phyloP scores from a whole-genome alignment of 2,113 vertebrate genomes.

The Podarcis raffonei region DNA sequence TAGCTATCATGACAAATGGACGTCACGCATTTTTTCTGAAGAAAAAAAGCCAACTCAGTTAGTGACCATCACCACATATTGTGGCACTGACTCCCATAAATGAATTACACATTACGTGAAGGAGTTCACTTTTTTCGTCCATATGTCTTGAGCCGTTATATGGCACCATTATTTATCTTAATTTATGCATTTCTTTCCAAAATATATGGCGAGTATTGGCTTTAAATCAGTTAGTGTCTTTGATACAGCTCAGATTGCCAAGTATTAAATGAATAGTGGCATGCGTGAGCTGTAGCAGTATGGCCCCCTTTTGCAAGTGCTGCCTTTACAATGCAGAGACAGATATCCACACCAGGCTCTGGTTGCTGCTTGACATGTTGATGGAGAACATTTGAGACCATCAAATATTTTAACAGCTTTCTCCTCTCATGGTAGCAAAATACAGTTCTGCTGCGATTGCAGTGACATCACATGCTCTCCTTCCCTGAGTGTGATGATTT shows the following conservation, averaged over 20 bases:
- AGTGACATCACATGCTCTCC: not conserved
- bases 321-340: conserved; percentile 33
- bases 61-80: no score
- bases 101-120: not conserved
- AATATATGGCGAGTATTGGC: not conserved
- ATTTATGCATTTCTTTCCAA: not conserved
- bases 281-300: conserved; percentile 18
- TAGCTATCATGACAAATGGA: not conserved
- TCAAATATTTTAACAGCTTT: conserved; percentile 11
- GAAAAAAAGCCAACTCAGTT: not conserved
- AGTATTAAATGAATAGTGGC: not conserved
- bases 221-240: conserved; percentile 35
- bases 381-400: conserved; percentile 34
- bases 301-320: conserved; percentile 2
- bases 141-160: not conserved
- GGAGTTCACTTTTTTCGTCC: not conserved
- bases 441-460: conserved; percentile 3
- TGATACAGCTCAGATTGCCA: conserved; percentile 13
- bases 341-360: conserved; percentile 19
- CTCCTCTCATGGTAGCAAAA: conserved; percentile 14
- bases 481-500: not conserved
- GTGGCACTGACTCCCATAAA: not conserved
- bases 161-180: not conserved
- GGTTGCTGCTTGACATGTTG: conserved; percentile 27
- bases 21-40: no score